A percentile compares a stretch with the other conserved stretches of the same genome.
Evolutionary conservation across 2,113 vertebrate species (phyloP).

Genomic region (Pollachius pollachius): DNA sequence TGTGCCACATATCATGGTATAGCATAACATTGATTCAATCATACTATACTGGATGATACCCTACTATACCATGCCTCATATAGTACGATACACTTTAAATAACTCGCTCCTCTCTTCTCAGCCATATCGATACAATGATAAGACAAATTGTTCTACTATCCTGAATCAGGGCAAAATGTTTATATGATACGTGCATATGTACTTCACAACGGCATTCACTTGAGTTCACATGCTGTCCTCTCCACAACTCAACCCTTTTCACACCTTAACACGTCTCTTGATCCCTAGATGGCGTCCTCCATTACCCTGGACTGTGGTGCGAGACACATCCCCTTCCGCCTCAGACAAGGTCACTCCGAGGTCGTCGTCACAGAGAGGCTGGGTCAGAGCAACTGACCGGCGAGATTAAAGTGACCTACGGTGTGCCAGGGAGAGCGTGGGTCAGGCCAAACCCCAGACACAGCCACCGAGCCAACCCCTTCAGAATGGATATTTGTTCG

Average conservation of each 20-base stretch:
- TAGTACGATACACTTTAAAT: too few relatives aligned
- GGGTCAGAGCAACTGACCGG: conserved; percentile 41
- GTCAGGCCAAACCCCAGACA: conserved; percentile 34
- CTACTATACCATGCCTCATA: too few relatives aligned
- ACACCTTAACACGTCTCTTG: conserved; percentile 3
- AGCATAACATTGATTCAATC: too few relatives aligned
- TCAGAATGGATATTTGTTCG: conserved; percentile 3
- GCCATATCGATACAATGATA: too few relatives aligned
- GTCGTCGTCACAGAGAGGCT: conserved; percentile 40
- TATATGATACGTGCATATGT: too few relatives aligned
- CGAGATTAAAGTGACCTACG: conserved; percentile 49
- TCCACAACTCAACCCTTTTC: conserved; percentile 11
- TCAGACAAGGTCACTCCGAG: conserved; percentile 60
- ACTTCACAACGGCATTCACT: too few relatives aligned
- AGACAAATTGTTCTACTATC: too few relatives aligned
- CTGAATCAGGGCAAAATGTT: too few relatives aligned
- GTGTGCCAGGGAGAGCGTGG: conserved; percentile 30
- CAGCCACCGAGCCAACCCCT: conserved; percentile 11
- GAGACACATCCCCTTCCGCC: conserved; percentile 64
- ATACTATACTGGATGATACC: too few relatives aligned
- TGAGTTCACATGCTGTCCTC: background rate
- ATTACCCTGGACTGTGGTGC: conserved; percentile 5
- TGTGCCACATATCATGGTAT: too few relatives aligned
- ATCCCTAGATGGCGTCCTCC: conserved; percentile 22
- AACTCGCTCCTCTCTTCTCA: too few relatives aligned